Evolutionary conservation across 2,113 vertebrate genomes (phyloP), one percentile per base, ranked within the genome.

Genomic region (Epinephelus cyanopodus): DNA sequence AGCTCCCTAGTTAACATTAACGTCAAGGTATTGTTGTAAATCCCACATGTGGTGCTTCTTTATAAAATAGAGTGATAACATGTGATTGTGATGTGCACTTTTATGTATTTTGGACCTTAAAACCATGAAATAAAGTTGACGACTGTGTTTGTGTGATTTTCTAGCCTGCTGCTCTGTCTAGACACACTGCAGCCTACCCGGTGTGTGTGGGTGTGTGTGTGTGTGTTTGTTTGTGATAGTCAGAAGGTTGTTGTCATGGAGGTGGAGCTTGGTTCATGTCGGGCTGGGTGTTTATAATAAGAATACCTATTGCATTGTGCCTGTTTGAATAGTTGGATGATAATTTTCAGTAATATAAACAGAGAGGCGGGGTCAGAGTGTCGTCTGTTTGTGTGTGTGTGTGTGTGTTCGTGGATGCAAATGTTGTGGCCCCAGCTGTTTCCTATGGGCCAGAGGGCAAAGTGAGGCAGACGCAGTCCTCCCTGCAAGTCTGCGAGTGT

Each of bases 361-460:
- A 88, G 61, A 75, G 29, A 71, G 74, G 67, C 14, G 78, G 56
- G 50, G 79, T 29, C 56, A n/a, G 2, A 6, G 54, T 60, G 48
- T 45, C 18, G 42, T 25, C 13, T 74, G 72, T 56, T 67, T 57
- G 53, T 74, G 66, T 62, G 54, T 60, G 75, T 69, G 39, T 81
- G 58, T 72, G 74, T 33, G 48, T 62, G 29, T 56, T 10, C 74
- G 37, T 80, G 69, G 62, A 80, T 90, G 87, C 80, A 86, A 89
- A 90, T 88, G 57, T 86, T 82, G 81, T 82, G 85, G 87, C 87
- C 89, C 68, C 92, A 93, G 92, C 92, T 92, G 92, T 89, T 92
- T 88, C 87, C 89, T 89, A 19, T 56, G 61, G 85, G 81, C 89
- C 87, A 76, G 61, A 72, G 77, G 87, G 81, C 71, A 87, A 79